Evolutionary conservation across 2,888 invertebrate genomes (phyloP), one percentile per base, ranked within the genome.

Genomic region (Diploptera punctata): DNA sequence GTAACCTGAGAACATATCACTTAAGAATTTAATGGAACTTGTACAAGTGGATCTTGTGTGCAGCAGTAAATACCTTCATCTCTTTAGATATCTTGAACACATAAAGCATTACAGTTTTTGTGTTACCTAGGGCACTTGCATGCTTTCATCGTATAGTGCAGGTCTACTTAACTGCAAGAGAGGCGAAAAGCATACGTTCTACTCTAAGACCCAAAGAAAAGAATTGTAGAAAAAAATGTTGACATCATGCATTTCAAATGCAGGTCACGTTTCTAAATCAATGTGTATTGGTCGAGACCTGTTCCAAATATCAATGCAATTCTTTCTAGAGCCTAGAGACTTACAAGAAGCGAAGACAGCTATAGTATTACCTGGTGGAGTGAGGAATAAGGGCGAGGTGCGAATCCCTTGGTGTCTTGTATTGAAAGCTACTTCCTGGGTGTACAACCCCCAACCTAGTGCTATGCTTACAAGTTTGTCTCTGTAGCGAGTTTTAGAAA

Each of bases 241-340:
- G 52, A 52, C 52, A 57, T n/a, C 16, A n/a, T 21, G n/a, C 65
- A 26, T 47, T 54, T 61, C 16, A 43, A 24, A 73, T 49, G 57
- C 70, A 16, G 43, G 18, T 19, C 75, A 75, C 75, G 75, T 69
- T 62, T 73, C 67, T 72, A 71, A 75, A 75, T 75, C 75, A 75
- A 73, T 75, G 75, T 75, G 73, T 73, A 73, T 73, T 73, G 75
- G 71, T 33, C 38, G 65, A 52, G 69, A 74, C 75, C 71, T 75
- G 76, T 54, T 75, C 44, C 68, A 68, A 71, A 74, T 74, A 71
- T 71, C 74, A 74, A 74, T 68, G 65, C 57, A 57, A 57, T 57
- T 57, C 57, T 57, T 57, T 29, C 57, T 29, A n/a, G 10, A 57
- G 29, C 54, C 33, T n/a, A 54, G 54, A 2, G 24, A 5, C 54